phyloP scores from a whole-genome alignment of 2,888 invertebrate species.

The Drosophila anomalata region DNA sequence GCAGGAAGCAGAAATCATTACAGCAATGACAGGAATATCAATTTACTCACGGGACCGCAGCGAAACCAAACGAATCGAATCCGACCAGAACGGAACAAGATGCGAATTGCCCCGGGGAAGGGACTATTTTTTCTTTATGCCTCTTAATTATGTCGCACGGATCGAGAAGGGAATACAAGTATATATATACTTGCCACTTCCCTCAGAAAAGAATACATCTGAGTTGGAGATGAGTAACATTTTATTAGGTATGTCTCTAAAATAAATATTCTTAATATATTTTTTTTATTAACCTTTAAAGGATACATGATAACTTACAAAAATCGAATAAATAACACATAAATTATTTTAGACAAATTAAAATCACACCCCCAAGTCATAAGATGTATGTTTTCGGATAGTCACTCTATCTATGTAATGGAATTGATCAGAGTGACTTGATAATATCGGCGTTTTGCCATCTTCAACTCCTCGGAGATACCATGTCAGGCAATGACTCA shows the following conservation, averaged over 20 bases:
- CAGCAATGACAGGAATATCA: conserved; percentile 75
- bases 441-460: neutral
- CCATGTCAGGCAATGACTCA: conserved; percentile 17
- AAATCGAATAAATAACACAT: neutral
- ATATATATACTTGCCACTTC: conserved; percentile 17
- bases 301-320: no score
- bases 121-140: conserved; percentile 22
- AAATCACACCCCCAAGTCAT: neutral
- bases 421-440: neutral
- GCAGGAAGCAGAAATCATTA: conserved; percentile 71
- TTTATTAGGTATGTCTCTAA: neutral
- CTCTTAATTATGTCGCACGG: conserved; percentile 63
- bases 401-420: neutral
- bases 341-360: neutral
- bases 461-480: conserved; percentile 17
- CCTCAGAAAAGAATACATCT: neutral
- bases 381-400: neutral
- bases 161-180: conserved; percentile 4
- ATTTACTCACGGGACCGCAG: conserved; percentile 62
- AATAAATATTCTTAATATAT: neutral
- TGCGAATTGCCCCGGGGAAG: conserved; percentile 32
- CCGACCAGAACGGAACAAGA: conserved; percentile 36
- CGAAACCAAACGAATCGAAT: conserved; percentile 34
- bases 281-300: no score
- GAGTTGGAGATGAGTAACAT: conserved; percentile 17